Percentiles rank a stretch among this genome's conserved stretches.
Conservation (phyloP, 2,797 vertebrate genomes). For the Dallia pectoralis region DNA sequence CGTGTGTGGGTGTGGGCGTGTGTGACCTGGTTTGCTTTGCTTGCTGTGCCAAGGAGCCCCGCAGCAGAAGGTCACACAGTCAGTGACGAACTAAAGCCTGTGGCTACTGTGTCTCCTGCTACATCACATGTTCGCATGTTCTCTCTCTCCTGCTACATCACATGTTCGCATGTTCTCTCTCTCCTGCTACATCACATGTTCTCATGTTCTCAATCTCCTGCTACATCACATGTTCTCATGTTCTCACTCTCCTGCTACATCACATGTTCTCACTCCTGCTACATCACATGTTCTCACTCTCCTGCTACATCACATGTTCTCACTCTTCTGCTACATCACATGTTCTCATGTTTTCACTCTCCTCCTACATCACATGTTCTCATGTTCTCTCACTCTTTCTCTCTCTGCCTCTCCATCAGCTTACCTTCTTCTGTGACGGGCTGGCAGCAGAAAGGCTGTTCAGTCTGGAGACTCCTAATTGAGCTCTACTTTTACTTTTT, state of each 20-base stretch:
- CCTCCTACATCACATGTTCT: neutral
- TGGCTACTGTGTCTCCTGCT: constrained; percentile 26
- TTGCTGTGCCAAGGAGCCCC: constrained; percentile 45
- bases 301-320: constrained; percentile 1
- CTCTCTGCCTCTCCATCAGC: constrained; percentile 11
- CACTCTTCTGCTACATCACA: neutral
- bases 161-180: neutral
- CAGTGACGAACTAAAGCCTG: constrained; percentile 49
- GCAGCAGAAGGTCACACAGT: constrained; percentile 70
- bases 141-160: constrained; percentile 6
- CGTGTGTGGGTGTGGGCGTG: too few relatives aligned
- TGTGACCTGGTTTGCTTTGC: constrained; percentile 56
- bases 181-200: neutral
- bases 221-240: neutral
- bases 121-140: neutral
- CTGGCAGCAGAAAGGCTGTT: constrained; percentile 54
- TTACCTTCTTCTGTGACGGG: constrained; percentile 10
- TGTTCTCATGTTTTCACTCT: constrained; percentile 19
- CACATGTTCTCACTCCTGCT: neutral
- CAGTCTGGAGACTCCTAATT: constrained; percentile 65
- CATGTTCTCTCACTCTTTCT: neutral
- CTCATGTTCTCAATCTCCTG: constrained; percentile 11
- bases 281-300: neutral
- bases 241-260: neutral
- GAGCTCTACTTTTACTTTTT: constrained; percentile 40